Evolutionary conservation across 2,797 vertebrate genomes (phyloP).

Genomic region (Microctenopoma stevenorrisi): DNA sequence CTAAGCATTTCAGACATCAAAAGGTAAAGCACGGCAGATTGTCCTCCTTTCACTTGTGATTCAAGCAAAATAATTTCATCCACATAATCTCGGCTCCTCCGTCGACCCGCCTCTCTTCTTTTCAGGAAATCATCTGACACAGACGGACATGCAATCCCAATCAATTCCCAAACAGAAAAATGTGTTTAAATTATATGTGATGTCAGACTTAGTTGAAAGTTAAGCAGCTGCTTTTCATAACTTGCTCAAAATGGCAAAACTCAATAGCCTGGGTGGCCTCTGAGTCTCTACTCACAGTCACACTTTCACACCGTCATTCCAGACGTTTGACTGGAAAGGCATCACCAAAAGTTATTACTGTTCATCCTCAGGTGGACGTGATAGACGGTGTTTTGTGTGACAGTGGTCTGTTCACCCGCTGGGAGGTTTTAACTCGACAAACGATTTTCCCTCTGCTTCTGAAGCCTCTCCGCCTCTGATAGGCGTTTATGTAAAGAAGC

Average conservation of each 20-base stretch:
- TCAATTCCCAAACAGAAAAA: background rate
- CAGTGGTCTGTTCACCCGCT: no score
- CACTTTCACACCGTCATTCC: no score
- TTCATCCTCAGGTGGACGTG: no score
- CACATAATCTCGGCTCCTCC: conserved; percentile 45
- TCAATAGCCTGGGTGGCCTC: no score
- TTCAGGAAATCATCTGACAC: conserved; percentile 1
- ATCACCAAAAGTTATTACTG: no score
- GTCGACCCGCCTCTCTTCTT: conserved; percentile 22
- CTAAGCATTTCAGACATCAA: conserved; percentile 58
- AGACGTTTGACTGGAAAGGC: no score
- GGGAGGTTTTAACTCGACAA: background rate
- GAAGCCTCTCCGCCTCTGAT: conserved; percentile 11
- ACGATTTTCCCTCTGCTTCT: background rate
- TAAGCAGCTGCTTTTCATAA: no score
- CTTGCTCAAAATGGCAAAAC: no score
- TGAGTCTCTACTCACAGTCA: no score
- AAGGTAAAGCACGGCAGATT: conserved; percentile 37
- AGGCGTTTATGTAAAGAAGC: conserved; percentile 11
- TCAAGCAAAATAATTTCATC: conserved; percentile 46
- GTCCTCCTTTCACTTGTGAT: conserved; percentile 64
- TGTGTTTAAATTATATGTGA: no score
- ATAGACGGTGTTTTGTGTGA: no score
- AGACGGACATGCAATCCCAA: background rate
- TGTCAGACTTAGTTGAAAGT: no score